These are phyloP conservation scores for Pterois miles DNA, from an alignment of 2,797 vertebrate species.

Conservation along the genomic window DNA sequence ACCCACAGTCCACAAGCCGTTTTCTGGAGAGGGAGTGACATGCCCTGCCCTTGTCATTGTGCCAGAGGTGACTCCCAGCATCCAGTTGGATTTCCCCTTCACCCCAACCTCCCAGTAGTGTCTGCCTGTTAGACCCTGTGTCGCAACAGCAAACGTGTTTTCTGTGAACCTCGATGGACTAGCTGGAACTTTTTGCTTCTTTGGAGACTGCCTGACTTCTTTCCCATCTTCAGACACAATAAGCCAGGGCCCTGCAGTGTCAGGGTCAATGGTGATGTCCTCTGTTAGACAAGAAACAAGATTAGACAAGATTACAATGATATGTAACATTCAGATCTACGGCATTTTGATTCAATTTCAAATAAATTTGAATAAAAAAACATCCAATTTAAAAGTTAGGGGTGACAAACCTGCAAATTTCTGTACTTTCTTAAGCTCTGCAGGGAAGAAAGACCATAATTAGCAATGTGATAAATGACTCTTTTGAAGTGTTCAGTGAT, in stretches of 20 bases:
- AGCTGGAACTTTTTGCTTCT: neutral
- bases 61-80: slow-evolving; percentile 4
- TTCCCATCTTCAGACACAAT: slow-evolving; percentile 26
- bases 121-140: neutral
- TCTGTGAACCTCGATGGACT: slow-evolving; percentile 1
- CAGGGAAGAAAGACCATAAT: neutral
- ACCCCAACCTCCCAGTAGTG: slow-evolving; percentile 40
- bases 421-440: slow-evolving; percentile 2
- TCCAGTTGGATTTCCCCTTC: slow-evolving; percentile 20
- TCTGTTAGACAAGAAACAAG: too few species aligned
- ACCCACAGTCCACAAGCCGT: slow-evolving; percentile 10
- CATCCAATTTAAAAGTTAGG: neutral
- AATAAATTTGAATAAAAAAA: neutral
- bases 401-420: slow-evolving; percentile 7
- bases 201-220: slow-evolving; percentile 12
- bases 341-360: neutral
- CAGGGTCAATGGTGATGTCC: slow-evolving; percentile 7
- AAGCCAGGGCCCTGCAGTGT: slow-evolving; percentile 12
- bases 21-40: too few species aligned
- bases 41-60: neutral
- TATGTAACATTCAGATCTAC: neutral
- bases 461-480: slow-evolving; percentile 12
- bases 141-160: too few species aligned
- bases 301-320: neutral
- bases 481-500: slow-evolving; percentile 6